Evolutionary conservation across 1,140 invertebrate species (phyloP), one percentile per base, ranked within the genome.

Genomic region (Danaus melanippus): DNA sequence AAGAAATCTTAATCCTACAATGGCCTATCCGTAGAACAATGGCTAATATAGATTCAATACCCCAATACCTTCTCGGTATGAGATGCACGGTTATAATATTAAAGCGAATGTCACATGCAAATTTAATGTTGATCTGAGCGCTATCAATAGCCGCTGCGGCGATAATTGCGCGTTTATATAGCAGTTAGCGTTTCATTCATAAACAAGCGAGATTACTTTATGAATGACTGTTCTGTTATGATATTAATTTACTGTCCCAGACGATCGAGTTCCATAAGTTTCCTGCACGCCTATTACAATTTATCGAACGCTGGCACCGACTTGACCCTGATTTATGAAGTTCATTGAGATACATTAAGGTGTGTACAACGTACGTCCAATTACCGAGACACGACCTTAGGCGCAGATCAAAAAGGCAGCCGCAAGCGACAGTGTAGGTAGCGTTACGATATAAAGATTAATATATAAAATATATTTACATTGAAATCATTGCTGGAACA

Each of bases 141-240:
- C 66, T 69, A 70, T 72, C 71, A 67, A 76, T 69, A 64, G 64
- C 71, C 66, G 68, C 69, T 66, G 70, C 72, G 69, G 63, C 66
- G 64, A 72, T 79, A 79, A 79, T 83, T 76, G 74, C 65, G 67
- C 62, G 67, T 69, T 74, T 71, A 69, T 66, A 75, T 56, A 52
- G 58, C 62, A 59, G 60, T 66, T 71, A 67, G 66, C 52, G 66
- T 73, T 83, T 76, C 83, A 86, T 86, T 86, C 83, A 86, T 81
- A 83, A 83, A 74, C 70, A 73, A 74, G 67, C 72, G 64, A 73
- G 66, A 74, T 69, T 67, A 63, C 67, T 71, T 80, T 79, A 78
- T 86, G 83, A 84, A 86, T 84, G 83, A 71, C 65, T 55, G 66
- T 66, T 63, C 62, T 56, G 64, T 62, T 63, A 63, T 78, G 72